Percentiles rank a stretch among this genome's conserved stretches.
Conservation (phyloP, 2,888 invertebrate genomes). For the Pecten maximus region DNA sequence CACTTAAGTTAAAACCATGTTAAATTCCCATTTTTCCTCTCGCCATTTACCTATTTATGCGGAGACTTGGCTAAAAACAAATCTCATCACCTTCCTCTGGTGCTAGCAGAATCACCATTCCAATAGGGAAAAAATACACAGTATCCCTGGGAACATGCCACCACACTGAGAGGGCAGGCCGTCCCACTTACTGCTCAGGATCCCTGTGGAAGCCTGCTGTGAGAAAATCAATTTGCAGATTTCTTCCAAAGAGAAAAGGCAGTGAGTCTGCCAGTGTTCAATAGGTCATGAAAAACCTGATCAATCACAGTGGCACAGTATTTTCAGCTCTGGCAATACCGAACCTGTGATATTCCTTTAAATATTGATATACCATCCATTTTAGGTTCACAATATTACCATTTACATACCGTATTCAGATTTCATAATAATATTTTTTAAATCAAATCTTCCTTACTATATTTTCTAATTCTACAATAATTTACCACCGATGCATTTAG, state of each 20-base stretch:
- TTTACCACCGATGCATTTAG: too few species aligned
- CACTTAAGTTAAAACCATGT: too few species aligned
- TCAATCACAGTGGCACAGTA: background rate
- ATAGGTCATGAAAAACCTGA: background rate
- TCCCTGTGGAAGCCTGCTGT: background rate
- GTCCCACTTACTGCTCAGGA: background rate
- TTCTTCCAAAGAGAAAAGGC: conserved; percentile 2
- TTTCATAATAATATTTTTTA: too few species aligned
- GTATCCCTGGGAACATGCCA: background rate
- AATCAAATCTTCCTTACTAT: too few species aligned
- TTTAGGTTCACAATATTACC: background rate
- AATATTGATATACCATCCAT: background rate
- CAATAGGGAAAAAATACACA: background rate
- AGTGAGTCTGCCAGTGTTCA: background rate
- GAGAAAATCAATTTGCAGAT: conserved; percentile 19
- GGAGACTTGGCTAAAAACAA: background rate
- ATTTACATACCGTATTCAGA: background rate
- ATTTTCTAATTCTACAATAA: too few species aligned
- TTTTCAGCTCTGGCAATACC: background rate
- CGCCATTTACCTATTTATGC: background rate
- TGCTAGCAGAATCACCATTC: background rate
- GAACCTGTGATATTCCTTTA: background rate
- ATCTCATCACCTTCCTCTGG: background rate
- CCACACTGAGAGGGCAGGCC: background rate
- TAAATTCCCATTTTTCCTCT: too few species aligned